phyloP scores from a whole-genome alignment of 2,888 invertebrate species.

The Crematogaster levior region DNA sequence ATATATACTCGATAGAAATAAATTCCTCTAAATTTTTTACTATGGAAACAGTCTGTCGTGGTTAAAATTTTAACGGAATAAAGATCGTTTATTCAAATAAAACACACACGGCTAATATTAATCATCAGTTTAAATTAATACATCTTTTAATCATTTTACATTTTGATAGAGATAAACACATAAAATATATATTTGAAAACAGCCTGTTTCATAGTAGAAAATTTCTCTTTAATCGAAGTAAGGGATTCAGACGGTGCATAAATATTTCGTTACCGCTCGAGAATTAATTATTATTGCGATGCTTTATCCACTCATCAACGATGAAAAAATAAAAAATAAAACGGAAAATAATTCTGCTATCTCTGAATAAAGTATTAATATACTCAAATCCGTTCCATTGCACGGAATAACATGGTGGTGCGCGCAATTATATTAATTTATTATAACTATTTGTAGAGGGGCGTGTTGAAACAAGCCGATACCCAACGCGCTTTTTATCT shows the following conservation, averaged over 20 bases:
- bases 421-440: conserved; percentile 41
- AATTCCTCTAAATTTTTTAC: background rate
- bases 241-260: background rate
- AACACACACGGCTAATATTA: background rate
- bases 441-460: conserved; percentile 33
- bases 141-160: background rate
- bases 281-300: conserved; percentile 33
- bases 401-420: background rate
- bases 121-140: background rate
- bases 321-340: background rate
- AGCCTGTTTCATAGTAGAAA: background rate
- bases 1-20: background rate
- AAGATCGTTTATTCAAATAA: background rate
- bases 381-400: conserved; percentile 2
- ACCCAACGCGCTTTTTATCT: conserved; percentile 14
- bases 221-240: conserved; percentile 1
- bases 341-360: conserved; percentile 5
- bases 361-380: conserved; percentile 33
- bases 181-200: background rate
- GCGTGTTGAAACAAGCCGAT: conserved; percentile 5
- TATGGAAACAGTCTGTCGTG: background rate
- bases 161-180: background rate
- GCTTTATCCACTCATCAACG: conserved; percentile 11
- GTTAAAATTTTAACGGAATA: conserved; percentile 19
- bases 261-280: conserved; percentile 42